Percentiles rank a stretch among this genome's conserved stretches.
Evolutionary conservation across 1,140 invertebrate species (phyloP).

Genomic region (Gonioctena quinquepunctata): DNA sequence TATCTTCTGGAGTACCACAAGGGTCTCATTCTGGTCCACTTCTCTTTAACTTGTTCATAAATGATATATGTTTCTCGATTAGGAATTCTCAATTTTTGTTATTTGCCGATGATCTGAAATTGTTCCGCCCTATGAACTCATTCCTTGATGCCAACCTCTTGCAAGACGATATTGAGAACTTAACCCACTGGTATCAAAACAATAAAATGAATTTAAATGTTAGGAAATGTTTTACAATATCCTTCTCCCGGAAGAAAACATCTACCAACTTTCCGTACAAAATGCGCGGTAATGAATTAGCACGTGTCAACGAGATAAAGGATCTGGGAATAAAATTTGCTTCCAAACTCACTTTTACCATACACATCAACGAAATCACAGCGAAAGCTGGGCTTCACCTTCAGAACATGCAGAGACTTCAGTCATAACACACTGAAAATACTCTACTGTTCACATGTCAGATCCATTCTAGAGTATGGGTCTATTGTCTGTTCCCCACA

Average conservation of each 20-base stretch:
- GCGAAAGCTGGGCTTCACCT: not conserved
- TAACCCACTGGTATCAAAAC: not conserved
- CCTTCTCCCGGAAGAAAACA: not conserved
- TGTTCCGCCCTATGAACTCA: not conserved
- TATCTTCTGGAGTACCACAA: too few species aligned
- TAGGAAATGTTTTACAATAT: not conserved
- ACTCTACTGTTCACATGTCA: not conserved
- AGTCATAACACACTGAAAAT: not conserved
- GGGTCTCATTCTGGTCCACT: too few species aligned
- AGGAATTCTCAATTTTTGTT: too few species aligned
- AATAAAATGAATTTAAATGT: not conserved
- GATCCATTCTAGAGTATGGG: not conserved
- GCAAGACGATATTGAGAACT: not conserved
- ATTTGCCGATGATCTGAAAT: not conserved
- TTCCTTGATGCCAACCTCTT: not conserved
- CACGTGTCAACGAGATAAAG: not conserved
- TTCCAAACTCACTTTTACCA: not conserved
- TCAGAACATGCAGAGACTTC: not conserved
- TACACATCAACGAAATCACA: not conserved
- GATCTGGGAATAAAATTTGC: not conserved
- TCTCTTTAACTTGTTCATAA: too few species aligned
- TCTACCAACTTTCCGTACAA: not conserved
- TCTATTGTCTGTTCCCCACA: not conserved
- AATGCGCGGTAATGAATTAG: not conserved
- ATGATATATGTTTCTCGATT: too few species aligned